Evolutionary conservation across 2,888 invertebrate genomes (phyloP), one percentile per base, ranked within the genome.

Genomic region (Sussaba pulchella): DNA sequence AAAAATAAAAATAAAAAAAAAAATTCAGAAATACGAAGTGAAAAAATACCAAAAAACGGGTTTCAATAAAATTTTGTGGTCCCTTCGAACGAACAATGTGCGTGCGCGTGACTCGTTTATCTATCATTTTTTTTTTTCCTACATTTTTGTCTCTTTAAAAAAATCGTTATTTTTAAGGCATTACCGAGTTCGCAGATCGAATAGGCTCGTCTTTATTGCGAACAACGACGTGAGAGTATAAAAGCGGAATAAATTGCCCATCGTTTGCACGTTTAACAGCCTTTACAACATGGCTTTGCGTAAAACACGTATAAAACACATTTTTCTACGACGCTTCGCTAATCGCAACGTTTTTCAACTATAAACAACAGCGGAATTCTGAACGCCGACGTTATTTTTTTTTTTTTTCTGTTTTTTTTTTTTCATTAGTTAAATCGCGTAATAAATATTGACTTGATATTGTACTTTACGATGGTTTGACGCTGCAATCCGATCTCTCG

Each of bases 371-470:
- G 3, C 24, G n/a, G 36, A 39, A 47, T 47, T 52, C 5, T 24
- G 17, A 66, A 54, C 54, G 39, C 63, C 69, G 66, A 19, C 19
- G 26, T 57, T 8, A 1, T 67, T 67, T 14, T 64, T 41, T 47
- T 3, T 10, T 6, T 21, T 10, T 10, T 31, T 36, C 31, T n/a
- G 3, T 14, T 14, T 57, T 17, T 31, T 36, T n/a, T n/a, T 39
- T 10, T 39, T 17, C 24, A 21, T 54, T 64, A 50, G 66, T 50
- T 31, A 26, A 57, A 78, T 69, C 31, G 43, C 26, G 21, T 59
- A 72, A 71, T 75, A 17, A 61, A 66, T 76, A 80, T 80, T 76
- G 72, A 80, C 76, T 76, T 54, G 63, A 72, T 66, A 36, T 80
- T 72, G 71, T 72, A 76, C 75, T 75, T 75, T 67, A 54, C 45